Evolutionary conservation across 23 tunicate genomes (phyloP).

Genomic region (Trididemnum clinides): DNA sequence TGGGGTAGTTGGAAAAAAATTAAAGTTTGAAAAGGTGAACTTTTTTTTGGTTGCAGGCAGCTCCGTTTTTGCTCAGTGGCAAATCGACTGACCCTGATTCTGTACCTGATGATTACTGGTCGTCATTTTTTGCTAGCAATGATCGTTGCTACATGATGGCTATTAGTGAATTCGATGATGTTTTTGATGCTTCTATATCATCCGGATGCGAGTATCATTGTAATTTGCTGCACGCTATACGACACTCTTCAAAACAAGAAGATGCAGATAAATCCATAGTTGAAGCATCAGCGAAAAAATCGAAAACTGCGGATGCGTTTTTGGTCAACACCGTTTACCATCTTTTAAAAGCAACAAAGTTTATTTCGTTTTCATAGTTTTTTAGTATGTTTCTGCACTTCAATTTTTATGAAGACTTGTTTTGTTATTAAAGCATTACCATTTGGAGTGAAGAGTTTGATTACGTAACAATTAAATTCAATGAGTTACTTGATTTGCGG

Average conservation of each 20-base stretch:
- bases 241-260: slow-evolving; percentile 28
- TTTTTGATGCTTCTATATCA: slow-evolving; percentile 37
- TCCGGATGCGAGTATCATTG: slow-evolving; percentile 59
- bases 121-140: slow-evolving; percentile 14
- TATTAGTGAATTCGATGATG: slow-evolving; percentile 65
- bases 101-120: slow-evolving; percentile 67
- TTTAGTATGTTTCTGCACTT: not conserved
- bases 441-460: too few relatives aligned
- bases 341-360: slow-evolving; percentile 55
- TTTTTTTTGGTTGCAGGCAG: slow-evolving; percentile 4
- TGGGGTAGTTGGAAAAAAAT: too few relatives aligned
- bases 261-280: not conserved
- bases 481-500: too few relatives aligned
- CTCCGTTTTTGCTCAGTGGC: not conserved
- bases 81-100: not conserved
- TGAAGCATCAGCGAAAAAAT: slow-evolving; percentile 5
- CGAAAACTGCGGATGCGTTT: slow-evolving; percentile 28
- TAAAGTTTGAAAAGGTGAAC: too few relatives aligned
- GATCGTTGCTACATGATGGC: slow-evolving; percentile 65
- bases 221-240: slow-evolving; percentile 73
- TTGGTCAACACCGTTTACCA: slow-evolving; percentile 67
- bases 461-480: too few relatives aligned
- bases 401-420: too few relatives aligned
- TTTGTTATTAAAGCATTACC: too few relatives aligned
- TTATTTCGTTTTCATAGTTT: slow-evolving; percentile 53